Conservation (phyloP, 1,140 invertebrate species). For the Drosophila pruinosa region DNA sequence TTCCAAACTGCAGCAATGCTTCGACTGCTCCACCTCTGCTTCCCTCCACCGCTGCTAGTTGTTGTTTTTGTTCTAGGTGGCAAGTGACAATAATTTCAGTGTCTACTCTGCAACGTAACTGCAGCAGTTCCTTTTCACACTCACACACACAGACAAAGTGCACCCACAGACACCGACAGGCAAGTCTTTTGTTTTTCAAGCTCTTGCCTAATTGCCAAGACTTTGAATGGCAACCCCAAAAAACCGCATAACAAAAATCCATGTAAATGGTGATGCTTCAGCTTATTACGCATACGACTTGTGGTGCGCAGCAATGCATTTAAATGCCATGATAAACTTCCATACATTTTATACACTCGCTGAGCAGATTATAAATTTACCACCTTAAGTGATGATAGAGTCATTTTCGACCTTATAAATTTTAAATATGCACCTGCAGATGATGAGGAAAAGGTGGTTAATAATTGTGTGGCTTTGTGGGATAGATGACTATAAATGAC, state of each 20-base stretch:
- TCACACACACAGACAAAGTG: slow-evolving; percentile 2
- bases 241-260: slow-evolving; percentile 19
- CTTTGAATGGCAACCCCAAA: slow-evolving; percentile 37
- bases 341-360: background rate
- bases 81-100: slow-evolving; percentile 78
- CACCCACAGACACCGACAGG: slow-evolving; percentile 5
- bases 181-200: slow-evolving; percentile 61
- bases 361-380: slow-evolving; percentile 5
- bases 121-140: slow-evolving; percentile 1
- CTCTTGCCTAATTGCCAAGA: slow-evolving; percentile 76
- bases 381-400: background rate
- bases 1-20: slow-evolving; percentile 42
- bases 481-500: too few species aligned
- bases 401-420: background rate
- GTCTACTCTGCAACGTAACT: slow-evolving; percentile 31
- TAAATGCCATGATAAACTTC: slow-evolving; percentile 22
- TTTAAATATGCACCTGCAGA: background rate
- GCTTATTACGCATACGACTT: slow-evolving; percentile 66
- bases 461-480: too few species aligned
- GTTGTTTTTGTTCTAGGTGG: slow-evolving; percentile 59
- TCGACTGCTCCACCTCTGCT: slow-evolving; percentile 13
- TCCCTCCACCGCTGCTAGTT: background rate
- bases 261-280: slow-evolving; percentile 37
- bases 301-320: slow-evolving; percentile 45
- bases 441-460: background rate